Evolutionary conservation across 2,797 vertebrate genomes (phyloP), one percentile per base, ranked within the genome.

Genomic region (Harpagifer antarcticus): DNA sequence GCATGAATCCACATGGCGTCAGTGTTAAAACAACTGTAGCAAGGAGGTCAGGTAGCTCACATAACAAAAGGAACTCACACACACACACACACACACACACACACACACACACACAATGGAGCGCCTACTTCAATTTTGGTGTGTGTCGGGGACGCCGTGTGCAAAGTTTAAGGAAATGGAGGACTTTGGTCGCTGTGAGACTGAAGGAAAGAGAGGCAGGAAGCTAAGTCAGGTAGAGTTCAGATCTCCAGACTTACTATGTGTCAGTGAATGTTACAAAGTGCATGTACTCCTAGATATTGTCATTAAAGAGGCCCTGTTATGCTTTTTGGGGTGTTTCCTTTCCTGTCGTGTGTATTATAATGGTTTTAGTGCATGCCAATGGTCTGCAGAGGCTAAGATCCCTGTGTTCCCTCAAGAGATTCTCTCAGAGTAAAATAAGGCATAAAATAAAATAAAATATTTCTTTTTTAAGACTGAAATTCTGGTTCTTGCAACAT

Each of bases 41-140:
- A 37, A 60, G 50, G 69, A 86, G 82, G 86, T 87, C 81, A 88
- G 67, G 67, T 72, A 78, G 74, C 70, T 86, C 84, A 72, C 79
- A 70, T 65, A 84, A 85, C 79, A 84, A 83, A 74, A 68, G 63
- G 13, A 71, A 66, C 68, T 42, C 50, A 73, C 74, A 63, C 64
- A 50, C 42, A 66, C 67, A 62, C 79, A 73, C 63, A 72, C 72
- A 69, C n/a, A n/a, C n/a, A n/a, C 50, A 73, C 74, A 63, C 64
- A 50, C 42, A 66, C 67, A 62, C 57, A 66, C 45, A 61, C 63
- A 76, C 19, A 82, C 77, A 82, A 65, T 60, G 67, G 81, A 79
- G 17, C 8, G 43, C 77, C 88, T 87, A 85, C 71, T 82, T 83
- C 83, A 69, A 84, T 77, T 84, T 88, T 64, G 74, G 82, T 69